These are phyloP conservation scores for Nasonia giraulti DNA, from an alignment of 1,140 invertebrate genomes.

Conservation along the genomic window DNA sequence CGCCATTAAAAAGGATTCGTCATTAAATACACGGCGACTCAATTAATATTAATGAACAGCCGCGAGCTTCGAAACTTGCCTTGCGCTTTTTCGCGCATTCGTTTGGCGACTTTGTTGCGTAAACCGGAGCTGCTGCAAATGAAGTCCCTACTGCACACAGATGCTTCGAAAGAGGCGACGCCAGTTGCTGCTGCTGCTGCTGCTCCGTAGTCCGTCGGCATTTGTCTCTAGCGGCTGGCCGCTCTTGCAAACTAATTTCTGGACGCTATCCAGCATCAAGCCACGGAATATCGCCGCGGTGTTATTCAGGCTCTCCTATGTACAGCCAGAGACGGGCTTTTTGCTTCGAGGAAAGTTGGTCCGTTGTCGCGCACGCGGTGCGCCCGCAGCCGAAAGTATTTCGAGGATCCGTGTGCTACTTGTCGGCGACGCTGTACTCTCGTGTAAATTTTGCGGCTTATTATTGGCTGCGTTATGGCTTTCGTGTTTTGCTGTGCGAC, in stretches of 20 bases:
- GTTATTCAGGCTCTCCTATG: background rate
- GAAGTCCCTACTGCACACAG: background rate
- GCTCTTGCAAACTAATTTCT: constrained; percentile 48
- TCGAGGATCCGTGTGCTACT: too few relatives aligned
- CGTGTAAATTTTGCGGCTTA: background rate
- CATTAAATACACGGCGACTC: background rate
- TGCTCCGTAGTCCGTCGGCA: background rate
- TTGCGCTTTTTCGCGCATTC: background rate
- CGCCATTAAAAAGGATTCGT: background rate
- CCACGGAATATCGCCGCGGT: background rate
- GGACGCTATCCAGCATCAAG: constrained; percentile 45
- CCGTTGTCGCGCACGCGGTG: background rate
- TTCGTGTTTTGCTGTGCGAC: background rate
- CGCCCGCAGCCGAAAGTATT: too few relatives aligned
- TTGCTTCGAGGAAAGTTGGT: background rate
- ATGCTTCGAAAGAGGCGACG: constrained; percentile 1
- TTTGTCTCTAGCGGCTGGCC: constrained; percentile 6
- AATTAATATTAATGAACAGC: constrained; percentile 25
- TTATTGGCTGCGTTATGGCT: background rate
- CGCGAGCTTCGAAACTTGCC: background rate
- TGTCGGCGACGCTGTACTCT: background rate
- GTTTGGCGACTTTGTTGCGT: background rate
- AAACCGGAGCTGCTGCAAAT: background rate
- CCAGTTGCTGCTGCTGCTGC: background rate
- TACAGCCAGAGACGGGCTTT: background rate